Evolutionary conservation across 2,797 vertebrate genomes (phyloP), one percentile per base, ranked within the genome.

Genomic region (Gadopsis marmoratus): DNA sequence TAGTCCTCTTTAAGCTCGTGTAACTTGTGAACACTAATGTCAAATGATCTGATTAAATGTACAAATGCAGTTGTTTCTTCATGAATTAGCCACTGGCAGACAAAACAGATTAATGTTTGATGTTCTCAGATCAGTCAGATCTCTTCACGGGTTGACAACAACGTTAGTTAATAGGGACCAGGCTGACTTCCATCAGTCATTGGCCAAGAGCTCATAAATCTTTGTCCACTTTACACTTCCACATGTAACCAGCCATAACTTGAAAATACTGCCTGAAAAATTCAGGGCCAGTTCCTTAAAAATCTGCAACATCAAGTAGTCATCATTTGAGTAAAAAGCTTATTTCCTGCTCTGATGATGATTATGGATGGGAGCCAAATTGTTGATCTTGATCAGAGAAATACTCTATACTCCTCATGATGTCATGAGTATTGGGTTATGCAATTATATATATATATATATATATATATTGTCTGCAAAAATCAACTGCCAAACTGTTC

Each of bases 41-140:
- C 74, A 81, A 90, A 86, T 86, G 64, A 80, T 88, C 67, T 86
- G 78, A 93, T 84, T 90, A 93, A 92, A 94, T 90, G 85, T 91
- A 83, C 79, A 84, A 82, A 87, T 55, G 12, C 5, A 7, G 7
- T 77, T 77, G 33, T 76, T 86, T 79, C 54, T 71, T 75, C 41
- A 82, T 84, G 71, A 88, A 85, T 78, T 39, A 76, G 45, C 4
- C 48, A 35, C 65, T 17, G 66, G 56, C 26, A 54, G 63, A 75
- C 5, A 43, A 26, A 33, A 64, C 1, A 68, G 7, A 66, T 9
- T 9, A 35, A 26, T 33, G 19, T 13, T 41, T 47, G 3, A 43
- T 53, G 31, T 35, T 17, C 58, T 77, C 50, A 29, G 7, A 55
- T 23, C n/a, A n/a, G 1, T 41, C 9, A 19, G n/a, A 13, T 47